Evolutionary conservation across 92 coral and sea anemone genomes (phyloP), one percentile per base, ranked within the genome.

Genomic region (Siderastrea radians): DNA sequence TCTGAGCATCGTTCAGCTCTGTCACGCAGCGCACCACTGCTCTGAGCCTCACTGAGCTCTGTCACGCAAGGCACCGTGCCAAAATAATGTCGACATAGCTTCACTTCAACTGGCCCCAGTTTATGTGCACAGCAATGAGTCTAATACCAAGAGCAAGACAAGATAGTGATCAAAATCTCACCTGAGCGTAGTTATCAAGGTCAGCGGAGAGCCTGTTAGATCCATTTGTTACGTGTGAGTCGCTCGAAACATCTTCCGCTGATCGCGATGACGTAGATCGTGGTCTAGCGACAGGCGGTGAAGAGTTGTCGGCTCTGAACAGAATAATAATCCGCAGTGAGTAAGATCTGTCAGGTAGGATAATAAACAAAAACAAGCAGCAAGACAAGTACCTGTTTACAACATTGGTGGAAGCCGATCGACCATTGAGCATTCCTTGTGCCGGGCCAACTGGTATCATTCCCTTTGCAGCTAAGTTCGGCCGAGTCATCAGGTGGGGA

Each of bases 111-210:
- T 26, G 38, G 38, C 38, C 38, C 38, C 38, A 26, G 38, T 26
- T 26, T 26, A 26, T 26, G 38, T 26, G 38, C 38, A 26, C 38
- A 26, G 38, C 38, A 26, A 26, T 26, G 38, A 26, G 38, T 26
- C 38, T 26, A 26, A 48, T 50, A 45, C n/a, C 59, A 3, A 74
- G 26, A 26, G 38, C 38, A 26, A 26, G 38, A 26, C 38, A 64
- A 15, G 12, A 26, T 53, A 53, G 57, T 61, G 17, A 14, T 19
- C 26, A 53, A 53, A 53, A 53, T 71, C 75, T 47, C 74, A 95
- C 98, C 98, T 93, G 98, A 48, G 90, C 91, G 52, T 93, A 95
- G 77, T 89, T 77, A 64, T 95, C 98, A 44, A 91, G 94, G 80
- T 95, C 98, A 16, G 96, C 93, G 14, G 98, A 95, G 51, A 95